A percentile compares a stretch with the other conserved stretches of the same genome.
These are phyloP conservation scores for Leptarthrus brevirostris DNA, from an alignment of 2,888 invertebrate species.

Conservation along the genomic window DNA sequence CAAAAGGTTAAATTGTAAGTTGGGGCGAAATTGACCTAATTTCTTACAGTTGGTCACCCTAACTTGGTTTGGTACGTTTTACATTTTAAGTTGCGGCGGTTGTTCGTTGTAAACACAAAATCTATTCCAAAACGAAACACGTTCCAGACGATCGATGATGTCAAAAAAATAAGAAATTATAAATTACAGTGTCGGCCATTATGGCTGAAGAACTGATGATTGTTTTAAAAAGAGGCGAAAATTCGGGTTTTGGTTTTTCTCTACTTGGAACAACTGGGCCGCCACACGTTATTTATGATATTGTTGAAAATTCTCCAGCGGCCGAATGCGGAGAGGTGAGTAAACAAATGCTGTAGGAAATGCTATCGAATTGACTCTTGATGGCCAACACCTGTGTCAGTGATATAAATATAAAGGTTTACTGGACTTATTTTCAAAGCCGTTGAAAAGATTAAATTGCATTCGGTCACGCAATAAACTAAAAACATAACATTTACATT, in stretches of 20 bases:
- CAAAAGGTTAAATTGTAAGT: no score
- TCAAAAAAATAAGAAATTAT: conserved; percentile 51
- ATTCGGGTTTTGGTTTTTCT: conserved; percentile 91
- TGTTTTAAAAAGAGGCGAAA: conserved; percentile 87
- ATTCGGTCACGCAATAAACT: no score
- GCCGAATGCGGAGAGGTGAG: conserved; percentile 90
- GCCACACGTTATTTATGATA: conserved; percentile 93
- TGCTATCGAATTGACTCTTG: conserved; percentile 44
- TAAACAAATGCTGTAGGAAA: conserved; percentile 51
- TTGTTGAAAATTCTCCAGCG: conserved; percentile 92
- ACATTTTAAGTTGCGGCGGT: neutral
- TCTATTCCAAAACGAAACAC: conserved; percentile 47
- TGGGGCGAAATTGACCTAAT: no score
- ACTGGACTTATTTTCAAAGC: no score
- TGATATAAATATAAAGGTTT: neutral
- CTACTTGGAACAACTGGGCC: conserved; percentile 90
- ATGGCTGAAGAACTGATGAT: conserved; percentile 93
- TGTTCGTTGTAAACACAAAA: conserved; percentile 39
- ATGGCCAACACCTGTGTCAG: conserved; percentile 47
- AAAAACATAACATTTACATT: no score
- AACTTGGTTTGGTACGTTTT: no score
- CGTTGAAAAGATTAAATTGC: no score
- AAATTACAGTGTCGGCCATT: conserved; percentile 49
- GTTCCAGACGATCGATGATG: conserved; percentile 53
- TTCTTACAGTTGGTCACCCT: no score